Base-by-base conservation (phyloP, 1,140 invertebrate species). In the Pectinophora gossypiella region DNA sequence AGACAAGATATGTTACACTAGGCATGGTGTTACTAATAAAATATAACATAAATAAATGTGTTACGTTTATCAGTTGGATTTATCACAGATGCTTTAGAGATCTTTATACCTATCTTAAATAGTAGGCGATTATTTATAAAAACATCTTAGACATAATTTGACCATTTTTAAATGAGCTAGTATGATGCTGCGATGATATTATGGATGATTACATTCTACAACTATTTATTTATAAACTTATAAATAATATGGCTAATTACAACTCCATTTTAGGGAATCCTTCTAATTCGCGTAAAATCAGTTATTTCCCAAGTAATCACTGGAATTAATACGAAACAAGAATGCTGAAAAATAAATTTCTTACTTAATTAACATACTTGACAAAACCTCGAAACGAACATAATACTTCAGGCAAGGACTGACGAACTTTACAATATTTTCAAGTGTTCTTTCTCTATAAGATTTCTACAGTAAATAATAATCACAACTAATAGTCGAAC, bases 21-120 rank as follows among this genome's bases (percentile, higher is more conserved):
- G 40, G 38, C 54, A 52, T 57, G 54, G 55, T 60, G 64, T 60
- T 54, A 68, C 62, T 72, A 77, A 62, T 75, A 73, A 75, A 72
- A 72, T 63, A n/a, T n/a, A 62, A 73, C 54, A 84, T 82, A 86
- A 86, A 79, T 84, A 83, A 86, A 77, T 76, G 69, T 68, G 75
- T 77, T 72, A 77, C 67, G 73, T 77, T 74, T 81, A 79, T 76
- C 71, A 79, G 79, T 83, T 83, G 70, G 68, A 75, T 68, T 78
- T 86, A 86, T 86, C 83, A 86, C 83, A 86, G 83, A 82, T 86
- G 71, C 76, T 77, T 83, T 67, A 78, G 83, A 86, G 83, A 86
- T 86, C 83, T 81, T 86, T 76, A 61, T 77, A 79, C 27, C 27
- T 40, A 44, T 70, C 83, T 86, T 85, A 86, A 64, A 63, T 85